A percentile compares a stretch with the other conserved stretches of the same genome.
Conservation (phyloP, 2,113 vertebrate genomes). For the Catharus fuscescens region DNA sequence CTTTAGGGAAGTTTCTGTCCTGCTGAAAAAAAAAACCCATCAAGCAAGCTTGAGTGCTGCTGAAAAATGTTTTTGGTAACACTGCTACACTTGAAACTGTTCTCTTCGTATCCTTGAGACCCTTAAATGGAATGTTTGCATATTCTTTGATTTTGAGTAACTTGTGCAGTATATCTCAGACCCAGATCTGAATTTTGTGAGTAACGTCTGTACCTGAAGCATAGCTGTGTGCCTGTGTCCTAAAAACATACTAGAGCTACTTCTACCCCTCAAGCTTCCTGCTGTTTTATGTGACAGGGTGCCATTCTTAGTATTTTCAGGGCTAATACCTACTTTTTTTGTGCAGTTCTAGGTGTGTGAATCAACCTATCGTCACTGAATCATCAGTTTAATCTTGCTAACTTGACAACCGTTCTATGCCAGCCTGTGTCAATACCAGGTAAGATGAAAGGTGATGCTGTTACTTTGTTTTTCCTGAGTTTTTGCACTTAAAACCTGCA, state of each 20-base stretch:
- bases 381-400: neutral
- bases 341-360: neutral
- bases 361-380: neutral
- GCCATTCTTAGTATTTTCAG: neutral
- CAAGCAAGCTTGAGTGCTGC: neutral
- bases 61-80: neutral
- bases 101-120: neutral
- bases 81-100: neutral
- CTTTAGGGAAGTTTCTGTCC: neutral
- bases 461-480: neutral
- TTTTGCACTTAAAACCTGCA: neutral
- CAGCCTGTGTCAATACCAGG: neutral
- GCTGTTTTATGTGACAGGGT: neutral
- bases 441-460: neutral
- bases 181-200: neutral
- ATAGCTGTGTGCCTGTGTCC: neutral
- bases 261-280: neutral
- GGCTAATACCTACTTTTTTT: neutral
- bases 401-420: neutral
- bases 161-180: neutral
- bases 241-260: neutral
- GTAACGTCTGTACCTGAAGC: neutral
- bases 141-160: neutral
- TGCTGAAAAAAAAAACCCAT: accelerated
- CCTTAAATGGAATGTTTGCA: neutral